Evolutionary conservation across 2,113 vertebrate genomes (phyloP).

Genomic region (Arenaria interpres): DNA sequence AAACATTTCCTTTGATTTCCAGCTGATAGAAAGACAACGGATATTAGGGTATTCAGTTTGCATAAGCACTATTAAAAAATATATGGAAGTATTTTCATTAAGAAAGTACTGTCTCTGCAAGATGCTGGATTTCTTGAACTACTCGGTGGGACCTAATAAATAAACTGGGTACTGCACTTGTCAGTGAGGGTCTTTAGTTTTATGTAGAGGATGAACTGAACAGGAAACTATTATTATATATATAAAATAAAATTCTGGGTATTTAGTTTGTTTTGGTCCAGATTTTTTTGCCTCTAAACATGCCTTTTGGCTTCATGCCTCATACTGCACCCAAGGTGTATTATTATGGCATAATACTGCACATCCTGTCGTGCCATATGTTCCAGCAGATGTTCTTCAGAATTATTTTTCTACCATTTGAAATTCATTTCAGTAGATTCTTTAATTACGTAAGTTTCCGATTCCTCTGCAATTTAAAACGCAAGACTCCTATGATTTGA

Average conservation of each 20-base stretch:
- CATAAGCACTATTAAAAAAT: not conserved
- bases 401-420: not conserved
- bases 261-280: not conserved
- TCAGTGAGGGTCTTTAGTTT: not conserved
- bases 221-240: not conserved
- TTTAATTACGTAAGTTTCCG: not conserved
- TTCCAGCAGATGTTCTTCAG: conserved; percentile 39
- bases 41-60: not conserved
- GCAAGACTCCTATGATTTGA: not conserved
- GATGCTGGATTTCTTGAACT: not conserved
- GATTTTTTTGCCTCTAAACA: not conserved
- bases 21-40: not conserved
- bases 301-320: conserved; percentile 17
- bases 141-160: not conserved
- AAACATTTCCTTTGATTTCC: not conserved
- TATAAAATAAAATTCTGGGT: not conserved
- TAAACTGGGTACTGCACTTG: not conserved
- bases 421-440: not conserved
- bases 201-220: not conserved
- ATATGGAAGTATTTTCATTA: not conserved
- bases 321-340: conserved; percentile 4
- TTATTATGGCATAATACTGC: not conserved
- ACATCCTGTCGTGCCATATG: not conserved
- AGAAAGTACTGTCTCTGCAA: not conserved
- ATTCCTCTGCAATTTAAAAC: not conserved